Conservation (phyloP, 2,888 invertebrate species). For the Drosophila imparisetae region DNA sequence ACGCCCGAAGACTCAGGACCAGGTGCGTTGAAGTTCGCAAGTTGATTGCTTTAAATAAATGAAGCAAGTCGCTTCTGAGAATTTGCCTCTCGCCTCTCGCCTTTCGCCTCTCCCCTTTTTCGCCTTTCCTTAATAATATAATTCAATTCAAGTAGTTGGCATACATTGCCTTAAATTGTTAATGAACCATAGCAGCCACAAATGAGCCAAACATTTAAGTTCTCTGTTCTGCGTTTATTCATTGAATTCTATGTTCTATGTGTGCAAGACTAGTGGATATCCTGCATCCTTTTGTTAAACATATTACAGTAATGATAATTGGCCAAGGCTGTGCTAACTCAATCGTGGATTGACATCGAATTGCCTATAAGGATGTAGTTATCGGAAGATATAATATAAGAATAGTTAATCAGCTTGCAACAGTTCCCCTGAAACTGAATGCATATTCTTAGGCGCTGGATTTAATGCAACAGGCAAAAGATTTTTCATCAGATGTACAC, state of each 20-base stretch:
- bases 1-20: constrained; percentile 1
- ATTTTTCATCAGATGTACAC: not conserved
- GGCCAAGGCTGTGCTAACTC: too few relatives aligned
- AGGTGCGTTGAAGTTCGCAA: constrained; percentile 3
- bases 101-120: too few relatives aligned
- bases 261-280: not conserved
- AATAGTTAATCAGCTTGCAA: not conserved
- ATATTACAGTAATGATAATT: not conserved
- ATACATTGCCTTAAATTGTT: not conserved
- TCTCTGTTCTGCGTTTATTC: not conserved
- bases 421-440: not conserved
- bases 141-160: not conserved
- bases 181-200: not conserved
- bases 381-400: not conserved
- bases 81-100: not conserved
- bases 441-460: not conserved
- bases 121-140: not conserved
- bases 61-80: not conserved
- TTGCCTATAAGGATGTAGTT: not conserved
- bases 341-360: not conserved
- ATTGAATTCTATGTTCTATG: not conserved
- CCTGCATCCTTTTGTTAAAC: not conserved
- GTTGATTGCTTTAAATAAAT: not conserved
- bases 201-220: not conserved
- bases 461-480: not conserved